phyloP scores from a whole-genome alignment of 2,888 invertebrate species.

The Holacanthella duospinosa region DNA sequence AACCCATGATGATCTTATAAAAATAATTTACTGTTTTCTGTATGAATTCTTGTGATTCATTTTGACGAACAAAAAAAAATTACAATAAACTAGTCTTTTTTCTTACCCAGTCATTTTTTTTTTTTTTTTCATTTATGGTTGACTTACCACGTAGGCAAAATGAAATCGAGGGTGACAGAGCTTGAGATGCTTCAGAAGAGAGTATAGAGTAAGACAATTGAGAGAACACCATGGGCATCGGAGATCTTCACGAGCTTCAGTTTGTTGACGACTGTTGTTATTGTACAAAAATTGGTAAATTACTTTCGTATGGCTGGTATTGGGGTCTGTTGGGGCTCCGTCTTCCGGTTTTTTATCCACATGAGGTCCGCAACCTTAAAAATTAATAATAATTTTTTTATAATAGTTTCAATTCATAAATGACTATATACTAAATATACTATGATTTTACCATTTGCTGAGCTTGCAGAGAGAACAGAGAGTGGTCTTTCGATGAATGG shows the following conservation, averaged over 20 bases:
- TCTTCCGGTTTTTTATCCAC: too few relatives aligned
- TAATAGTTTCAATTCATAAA: not conserved
- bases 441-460: not conserved
- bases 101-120: too few relatives aligned
- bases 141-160: slow-evolving; percentile 76
- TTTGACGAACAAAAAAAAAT: too few relatives aligned
- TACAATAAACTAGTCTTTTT: too few relatives aligned
- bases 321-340: not conserved
- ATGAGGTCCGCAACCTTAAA: slow-evolving; percentile 5
- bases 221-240: slow-evolving; percentile 94
- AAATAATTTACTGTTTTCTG: too few relatives aligned
- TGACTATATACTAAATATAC: not conserved
- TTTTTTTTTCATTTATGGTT: too few relatives aligned
- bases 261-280: slow-evolving; percentile 88
- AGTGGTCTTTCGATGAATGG: slow-evolving; percentile 3
- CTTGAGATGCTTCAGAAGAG: slow-evolving; percentile 83
- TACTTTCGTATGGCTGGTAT: slow-evolving; percentile 48
- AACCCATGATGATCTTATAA: too few relatives aligned
- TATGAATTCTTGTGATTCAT: too few relatives aligned
- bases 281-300: slow-evolving; percentile 94
- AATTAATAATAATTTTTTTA: not conserved
- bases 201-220: slow-evolving; percentile 76
- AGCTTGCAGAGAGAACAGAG: not conserved
- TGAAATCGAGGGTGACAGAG: slow-evolving; percentile 86
- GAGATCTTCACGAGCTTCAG: slow-evolving; percentile 83